Conservation (phyloP, 2,888 invertebrate genomes). For the Catocala sponsa region DNA sequence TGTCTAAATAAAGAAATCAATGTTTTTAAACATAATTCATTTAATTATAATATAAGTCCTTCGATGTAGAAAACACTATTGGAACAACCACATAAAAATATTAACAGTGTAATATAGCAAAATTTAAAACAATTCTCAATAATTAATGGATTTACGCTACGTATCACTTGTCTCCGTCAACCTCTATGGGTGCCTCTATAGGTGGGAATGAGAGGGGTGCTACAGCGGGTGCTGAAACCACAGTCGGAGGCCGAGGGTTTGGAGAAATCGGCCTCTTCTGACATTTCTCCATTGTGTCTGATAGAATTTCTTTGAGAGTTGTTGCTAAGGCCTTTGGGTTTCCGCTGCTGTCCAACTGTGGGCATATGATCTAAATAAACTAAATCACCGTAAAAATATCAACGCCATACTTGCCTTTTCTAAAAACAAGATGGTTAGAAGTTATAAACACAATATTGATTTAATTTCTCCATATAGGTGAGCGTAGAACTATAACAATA, state of each 20-base stretch:
- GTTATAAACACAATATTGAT: too few relatives aligned
- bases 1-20: too few relatives aligned
- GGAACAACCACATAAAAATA: slow-evolving; percentile 38
- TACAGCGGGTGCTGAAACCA: slow-evolving; percentile 58
- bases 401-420: too few relatives aligned
- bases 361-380: background rate
- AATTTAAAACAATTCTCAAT: slow-evolving; percentile 58
- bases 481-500: too few relatives aligned
- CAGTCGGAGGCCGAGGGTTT: slow-evolving; percentile 43
- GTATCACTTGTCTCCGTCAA: slow-evolving; percentile 53
- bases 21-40: slow-evolving; percentile 4
- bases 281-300: slow-evolving; percentile 74
- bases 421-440: too few relatives aligned
- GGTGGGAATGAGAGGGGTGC: slow-evolving; percentile 32
- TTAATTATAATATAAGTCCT: slow-evolving; percentile 10
- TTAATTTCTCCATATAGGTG: too few relatives aligned
- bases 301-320: slow-evolving; percentile 77
- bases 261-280: slow-evolving; percentile 55
- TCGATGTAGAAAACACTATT: slow-evolving; percentile 24
- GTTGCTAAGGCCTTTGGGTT: slow-evolving; percentile 78
- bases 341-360: slow-evolving; percentile 77
- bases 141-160: slow-evolving; percentile 56
- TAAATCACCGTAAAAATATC: too few relatives aligned
- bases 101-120: slow-evolving; percentile 53
- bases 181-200: slow-evolving; percentile 38